Base-by-base conservation (phyloP, 2,113 vertebrate species). In the Callipepla squamata region DNA sequence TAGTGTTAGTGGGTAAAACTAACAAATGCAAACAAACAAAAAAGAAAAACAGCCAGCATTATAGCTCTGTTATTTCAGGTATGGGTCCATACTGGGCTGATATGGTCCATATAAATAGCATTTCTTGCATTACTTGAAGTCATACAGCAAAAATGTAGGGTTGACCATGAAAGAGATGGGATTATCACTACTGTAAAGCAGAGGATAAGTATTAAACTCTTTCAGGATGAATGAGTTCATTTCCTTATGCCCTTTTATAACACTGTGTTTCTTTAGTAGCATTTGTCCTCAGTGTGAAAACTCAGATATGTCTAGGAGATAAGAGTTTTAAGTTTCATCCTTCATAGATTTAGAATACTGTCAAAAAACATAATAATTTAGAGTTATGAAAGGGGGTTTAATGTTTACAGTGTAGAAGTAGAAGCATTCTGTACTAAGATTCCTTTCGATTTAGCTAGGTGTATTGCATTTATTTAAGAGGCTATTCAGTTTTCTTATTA, bases 331-430 rank as follows among this genome's bases (percentile, higher is more conserved):
- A 59, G 30, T 14, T 62, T 25, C 59, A 17, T 38, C 59, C 32
- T 96, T 80, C 4, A 36, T 90, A 85, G 22, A 48, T 90, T 70
- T 96, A 30, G 82, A 92, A 26, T 50, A 87, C 8, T 80, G 72
- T 70, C 45, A 92, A 87, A 94, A 94, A 66, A 23, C 12, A 8
- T 13, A 87, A 30, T 73, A 85, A 92, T 85, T 93, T 82, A 72
- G n/a, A 86, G 21, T 87, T 91, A 79, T 32, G 58, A 70, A 92
- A 45, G 10, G 19, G 23, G 13, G 92, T 90, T 61, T 26, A 79
- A 92, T 36, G 21, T 74, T 92, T 80, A 72, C 44, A 69, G 32
- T 22, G 48, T 36, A 91, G 19, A 47, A 95, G 36, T 80, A 85
- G 16, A 42, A 85, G 23, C 7, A 63, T 45, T 73, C 57, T 79